phyloP scores from a whole-genome alignment of 2,113 vertebrate genomes.

The Protobothrops flavoviridis region DNA sequence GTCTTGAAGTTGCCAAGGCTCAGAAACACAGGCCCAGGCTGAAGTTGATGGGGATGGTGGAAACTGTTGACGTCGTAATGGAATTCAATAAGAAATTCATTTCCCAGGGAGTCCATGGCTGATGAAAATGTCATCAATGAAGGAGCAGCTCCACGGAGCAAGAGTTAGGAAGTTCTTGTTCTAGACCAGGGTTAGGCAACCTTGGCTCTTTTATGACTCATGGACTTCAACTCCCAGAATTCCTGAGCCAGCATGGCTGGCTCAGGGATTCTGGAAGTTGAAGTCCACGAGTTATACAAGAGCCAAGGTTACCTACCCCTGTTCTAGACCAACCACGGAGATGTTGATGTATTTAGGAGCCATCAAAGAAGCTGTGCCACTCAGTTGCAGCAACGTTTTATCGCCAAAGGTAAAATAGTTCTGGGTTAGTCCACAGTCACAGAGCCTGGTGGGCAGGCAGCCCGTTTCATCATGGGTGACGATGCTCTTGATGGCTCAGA shows the following conservation, averaged over 20 bases:
- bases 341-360: background rate
- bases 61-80: background rate
- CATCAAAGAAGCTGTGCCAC: background rate
- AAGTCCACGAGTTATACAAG: too few species aligned
- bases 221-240: too few species aligned
- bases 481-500: background rate
- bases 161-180: background rate
- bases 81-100: background rate
- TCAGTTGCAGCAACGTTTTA: background rate
- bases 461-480: background rate
- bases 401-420: background rate
- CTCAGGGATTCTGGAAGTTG: too few species aligned
- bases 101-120: background rate
- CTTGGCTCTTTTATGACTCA: too few species aligned
- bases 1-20: background rate
- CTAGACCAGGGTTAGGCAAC: background rate
- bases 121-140: background rate
- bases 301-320: too few species aligned
- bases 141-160: background rate
- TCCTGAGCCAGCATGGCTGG: background rate
- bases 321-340: background rate
- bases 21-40: background rate
- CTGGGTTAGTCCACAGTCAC: background rate
- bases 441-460: background rate
- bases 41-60: background rate